Conservation (phyloP, 1,140 invertebrate genomes). For the Diorhabda elongata region DNA sequence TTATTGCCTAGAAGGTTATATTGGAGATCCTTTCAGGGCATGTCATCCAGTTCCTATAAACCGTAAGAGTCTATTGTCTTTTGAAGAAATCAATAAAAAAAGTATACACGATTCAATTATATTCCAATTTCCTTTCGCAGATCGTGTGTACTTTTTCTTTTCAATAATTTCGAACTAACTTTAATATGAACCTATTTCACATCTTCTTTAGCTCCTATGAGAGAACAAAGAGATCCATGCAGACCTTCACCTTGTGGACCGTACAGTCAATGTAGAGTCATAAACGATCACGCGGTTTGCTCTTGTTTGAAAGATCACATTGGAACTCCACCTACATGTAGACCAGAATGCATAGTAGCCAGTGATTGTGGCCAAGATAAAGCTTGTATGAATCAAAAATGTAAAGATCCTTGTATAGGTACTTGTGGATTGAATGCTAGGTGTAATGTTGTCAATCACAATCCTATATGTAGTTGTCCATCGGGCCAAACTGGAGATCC, state of each 20-base stretch:
- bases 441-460: slow-evolving; percentile 71
- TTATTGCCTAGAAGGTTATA: slow-evolving; percentile 61
- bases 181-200: slow-evolving; percentile 5
- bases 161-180: slow-evolving; percentile 3
- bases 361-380: slow-evolving; percentile 66
- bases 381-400: slow-evolving; percentile 70
- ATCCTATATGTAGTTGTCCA: slow-evolving; percentile 71
- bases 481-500: slow-evolving; percentile 67
- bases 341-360: slow-evolving; percentile 71
- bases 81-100: neutral
- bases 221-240: slow-evolving; percentile 57
- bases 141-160: neutral
- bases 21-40: slow-evolving; percentile 57
- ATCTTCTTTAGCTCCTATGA: slow-evolving; percentile 41
- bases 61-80: slow-evolving; percentile 28
- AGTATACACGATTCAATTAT: neutral
- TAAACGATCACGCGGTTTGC: slow-evolving; percentile 65
- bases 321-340: slow-evolving; percentile 66
- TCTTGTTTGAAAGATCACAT: slow-evolving; percentile 64
- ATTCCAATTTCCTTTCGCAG: too few relatives aligned
- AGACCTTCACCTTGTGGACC: slow-evolving; percentile 64
- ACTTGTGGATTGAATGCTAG: slow-evolving; percentile 70
- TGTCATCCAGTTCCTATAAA: slow-evolving; percentile 50
- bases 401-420: slow-evolving; percentile 69
- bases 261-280: slow-evolving; percentile 65